Evolutionary conservation across 2,797 vertebrate genomes (phyloP).

Genomic region (Crocidura indochinensis): DNA sequence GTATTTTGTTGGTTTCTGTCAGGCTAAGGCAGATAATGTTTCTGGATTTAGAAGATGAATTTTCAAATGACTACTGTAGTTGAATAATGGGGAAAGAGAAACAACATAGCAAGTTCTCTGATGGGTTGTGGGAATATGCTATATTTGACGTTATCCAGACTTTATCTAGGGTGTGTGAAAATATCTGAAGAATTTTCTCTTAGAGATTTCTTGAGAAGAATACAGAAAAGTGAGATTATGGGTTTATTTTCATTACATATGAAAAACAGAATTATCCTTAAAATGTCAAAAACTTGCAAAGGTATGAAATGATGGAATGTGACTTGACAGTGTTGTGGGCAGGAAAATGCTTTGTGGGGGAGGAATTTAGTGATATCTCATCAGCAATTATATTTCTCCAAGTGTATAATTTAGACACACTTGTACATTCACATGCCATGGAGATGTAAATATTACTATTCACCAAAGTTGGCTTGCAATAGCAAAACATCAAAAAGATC

Average conservation of each 20-base stretch:
- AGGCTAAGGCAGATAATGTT: neutral
- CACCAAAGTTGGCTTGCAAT: neutral
- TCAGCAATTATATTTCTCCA: neutral
- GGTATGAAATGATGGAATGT: neutral
- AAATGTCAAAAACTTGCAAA: neutral
- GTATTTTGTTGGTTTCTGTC: neutral
- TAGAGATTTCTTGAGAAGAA: neutral
- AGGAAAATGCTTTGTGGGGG: neutral
- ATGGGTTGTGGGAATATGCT: neutral
- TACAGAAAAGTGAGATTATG: neutral
- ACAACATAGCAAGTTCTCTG: neutral
- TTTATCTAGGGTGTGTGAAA: neutral
- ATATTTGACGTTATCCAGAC: neutral
- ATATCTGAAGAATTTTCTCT: neutral
- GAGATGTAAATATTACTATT: neutral
- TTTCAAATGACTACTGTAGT: neutral
- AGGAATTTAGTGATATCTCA: neutral
- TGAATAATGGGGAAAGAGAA: neutral
- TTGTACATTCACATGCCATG: too few species aligned
- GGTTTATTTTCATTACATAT: neutral
- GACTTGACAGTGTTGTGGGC: neutral
- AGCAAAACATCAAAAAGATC: neutral
- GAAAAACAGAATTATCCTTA: neutral
- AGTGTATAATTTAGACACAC: neutral
- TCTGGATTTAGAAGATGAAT: neutral